Evolutionary conservation across 2,113 vertebrate species (phyloP), one percentile per base, ranked within the genome.

Genomic region (Cebidichthys violaceus): DNA sequence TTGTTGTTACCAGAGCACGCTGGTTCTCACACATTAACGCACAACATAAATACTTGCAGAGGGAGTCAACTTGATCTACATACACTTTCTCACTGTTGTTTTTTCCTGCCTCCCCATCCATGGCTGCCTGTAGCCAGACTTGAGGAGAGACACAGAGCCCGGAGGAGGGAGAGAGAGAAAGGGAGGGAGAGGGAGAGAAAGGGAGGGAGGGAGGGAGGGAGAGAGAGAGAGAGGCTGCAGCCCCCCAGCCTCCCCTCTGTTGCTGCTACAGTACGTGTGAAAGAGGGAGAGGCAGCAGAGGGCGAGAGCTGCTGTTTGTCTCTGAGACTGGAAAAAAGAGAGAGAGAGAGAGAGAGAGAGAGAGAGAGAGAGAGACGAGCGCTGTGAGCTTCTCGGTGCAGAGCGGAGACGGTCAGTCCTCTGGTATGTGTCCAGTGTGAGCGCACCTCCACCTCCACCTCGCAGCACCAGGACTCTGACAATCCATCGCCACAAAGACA

Each of bases 201-300:
- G 64, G 66, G 54, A 41, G 52, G 70, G 60, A 57, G 54, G 77
- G 75, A 67, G n/a, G n/a, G n/a, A n/a, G n/a, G n/a, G 69, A 61
- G 66, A 61, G 79, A 67, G 77, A 75, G 79, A 60, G 64, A 89
- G 88, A 89, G 75, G 88, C 90, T 92, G 92, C 92, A 93, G 91
- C 86, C 91, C 89, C 86, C 89, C 92, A 88, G 88, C 87, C 90
- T 84, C 69, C 79, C 24, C 83, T 89, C 84, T 90, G 64, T 70
- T 88, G 84, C 85, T 89, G 86, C 85, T 88, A 90, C 88, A 90
- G 84, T 87, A 62, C 73, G 81, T 87, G 84, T 86, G 83, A 82
- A 77, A 91, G 83, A 82, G 81, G 78, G 77, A 84, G 86, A 84
- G 85, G 79, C 74, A 54, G 84, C 70, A 35, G 83, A 90, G 79